Conservation (phyloP, 2,888 invertebrate species). For the Pheosia gnoma region DNA sequence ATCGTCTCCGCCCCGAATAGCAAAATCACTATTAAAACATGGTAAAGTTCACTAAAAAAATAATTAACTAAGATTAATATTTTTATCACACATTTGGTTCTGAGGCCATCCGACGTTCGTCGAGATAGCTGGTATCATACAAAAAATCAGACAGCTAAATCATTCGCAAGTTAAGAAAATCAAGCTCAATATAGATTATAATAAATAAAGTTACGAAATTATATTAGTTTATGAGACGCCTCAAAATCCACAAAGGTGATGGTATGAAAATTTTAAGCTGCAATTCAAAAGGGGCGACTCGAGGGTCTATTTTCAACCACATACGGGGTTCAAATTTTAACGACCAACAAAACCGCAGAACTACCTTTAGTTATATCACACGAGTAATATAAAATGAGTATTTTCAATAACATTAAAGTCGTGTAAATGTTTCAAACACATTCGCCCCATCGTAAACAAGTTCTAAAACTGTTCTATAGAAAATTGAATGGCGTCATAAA, state of each 20-base stretch:
- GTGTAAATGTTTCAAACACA: constrained; percentile 16
- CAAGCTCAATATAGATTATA: too few relatives aligned
- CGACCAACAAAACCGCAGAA: neutral
- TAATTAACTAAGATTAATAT: too few relatives aligned
- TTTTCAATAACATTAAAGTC: constrained; percentile 24
- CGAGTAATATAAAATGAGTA: constrained; percentile 1
- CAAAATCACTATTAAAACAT: too few relatives aligned
- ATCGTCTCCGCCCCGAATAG: too few relatives aligned
- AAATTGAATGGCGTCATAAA: constrained; percentile 29
- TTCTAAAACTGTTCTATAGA: constrained; percentile 22
- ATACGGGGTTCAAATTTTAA: neutral
- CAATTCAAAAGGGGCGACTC: neutral
- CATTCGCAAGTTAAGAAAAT: too few relatives aligned
- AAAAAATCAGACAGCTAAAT: too few relatives aligned
- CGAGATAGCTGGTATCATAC: too few relatives aligned
- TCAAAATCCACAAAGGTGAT: neutral
- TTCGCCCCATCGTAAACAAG: constrained; percentile 20
- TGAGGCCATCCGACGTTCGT: too few relatives aligned
- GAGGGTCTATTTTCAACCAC: neutral
- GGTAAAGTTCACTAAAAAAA: too few relatives aligned
- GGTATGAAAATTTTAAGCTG: neutral
- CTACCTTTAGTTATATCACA: neutral
- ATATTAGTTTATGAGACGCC: too few relatives aligned
- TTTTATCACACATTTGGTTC: too few relatives aligned
- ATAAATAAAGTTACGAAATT: too few relatives aligned